Evolutionary conservation across 2,113 vertebrate species (phyloP), one percentile per base, ranked within the genome.

Genomic region (Galeopterus variegatus): DNA sequence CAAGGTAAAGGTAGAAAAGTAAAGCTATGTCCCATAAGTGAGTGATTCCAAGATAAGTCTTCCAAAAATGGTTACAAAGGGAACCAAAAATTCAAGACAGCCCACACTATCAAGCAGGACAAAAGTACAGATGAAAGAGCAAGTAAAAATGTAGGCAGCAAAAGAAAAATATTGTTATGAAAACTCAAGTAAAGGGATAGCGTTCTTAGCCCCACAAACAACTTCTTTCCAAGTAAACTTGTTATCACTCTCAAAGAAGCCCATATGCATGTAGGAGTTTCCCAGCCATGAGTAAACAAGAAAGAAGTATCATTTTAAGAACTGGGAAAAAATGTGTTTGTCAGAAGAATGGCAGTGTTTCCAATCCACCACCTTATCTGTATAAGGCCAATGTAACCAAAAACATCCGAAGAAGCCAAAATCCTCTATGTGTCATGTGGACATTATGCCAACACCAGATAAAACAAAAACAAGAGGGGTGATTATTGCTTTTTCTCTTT

Each of bases 321-420:
- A 77, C 52, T 79, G 41, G 52, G 10, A 4, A 23, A 65, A 36
- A 69, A 48, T 15, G 26, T 11, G 70, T 85, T 64, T 89, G 72
- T 93, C 23, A 82, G 33, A 84, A 84, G 10, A 93, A 88, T 1
- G 67, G 56, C 24, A 94, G 23, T 33, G 62, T 84, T 85, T 95
- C 48, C 60, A 87, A 52, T 81, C 67, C 86, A 19, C 23, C 19
- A 33, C 48, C 56, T 62, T 89, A 73, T 84, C 79, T 62, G 56
- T 11, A 48, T 48, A 91, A 92, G 15, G 72, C 17, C 79, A 91
- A 5, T 72, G 50, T 82, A 77, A 92, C 75, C 48, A 83, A 83
- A 94, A 79, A 56, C 41, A 93, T 67, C 36, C 26, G 10, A 76
- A 94, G 52, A 96, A 83, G 60, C 64, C 81, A 23, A 54, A 95